A percentile compares a stretch with the other conserved stretches of the same genome.
phyloP scores from a whole-genome alignment of 2,113 vertebrate species.

The Clarias macrocephalus region DNA sequence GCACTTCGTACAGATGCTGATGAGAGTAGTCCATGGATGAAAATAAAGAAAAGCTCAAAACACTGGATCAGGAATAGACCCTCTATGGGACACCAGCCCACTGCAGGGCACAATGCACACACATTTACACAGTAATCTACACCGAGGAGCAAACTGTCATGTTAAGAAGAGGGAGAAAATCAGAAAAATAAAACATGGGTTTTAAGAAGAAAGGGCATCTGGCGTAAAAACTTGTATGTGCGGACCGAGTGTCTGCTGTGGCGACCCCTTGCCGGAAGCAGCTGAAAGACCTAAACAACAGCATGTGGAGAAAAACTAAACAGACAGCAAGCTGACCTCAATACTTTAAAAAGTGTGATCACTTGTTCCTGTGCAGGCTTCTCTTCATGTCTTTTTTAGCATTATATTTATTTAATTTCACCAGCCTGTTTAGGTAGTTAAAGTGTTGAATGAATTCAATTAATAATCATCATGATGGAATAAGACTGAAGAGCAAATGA shows the following conservation, averaged over 20 bases:
- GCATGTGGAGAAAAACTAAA: background rate
- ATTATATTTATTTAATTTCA: background rate
- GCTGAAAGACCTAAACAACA: background rate
- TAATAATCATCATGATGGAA: background rate
- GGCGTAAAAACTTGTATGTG: no score
- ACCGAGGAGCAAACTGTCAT: background rate
- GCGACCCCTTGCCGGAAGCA: no score
- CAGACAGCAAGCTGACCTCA: background rate
- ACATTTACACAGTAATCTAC: background rate
- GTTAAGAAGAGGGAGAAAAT: background rate
- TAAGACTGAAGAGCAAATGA: background rate
- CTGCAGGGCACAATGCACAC: background rate
- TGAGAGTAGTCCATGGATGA: background rate
- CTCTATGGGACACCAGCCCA: background rate
- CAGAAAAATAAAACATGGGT: background rate
- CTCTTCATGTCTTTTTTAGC: background rate
- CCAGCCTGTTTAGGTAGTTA: background rate
- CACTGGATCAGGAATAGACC: background rate
- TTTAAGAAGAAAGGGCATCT: no score
- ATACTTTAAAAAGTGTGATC: background rate
- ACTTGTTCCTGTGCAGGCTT: background rate
- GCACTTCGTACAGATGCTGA: background rate
- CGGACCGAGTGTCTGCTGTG: no score
- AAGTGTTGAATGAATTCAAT: background rate
- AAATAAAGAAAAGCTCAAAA: background rate